Conservation (phyloP, 1,140 invertebrate genomes). For the Anagrus nilaparvatae region DNA sequence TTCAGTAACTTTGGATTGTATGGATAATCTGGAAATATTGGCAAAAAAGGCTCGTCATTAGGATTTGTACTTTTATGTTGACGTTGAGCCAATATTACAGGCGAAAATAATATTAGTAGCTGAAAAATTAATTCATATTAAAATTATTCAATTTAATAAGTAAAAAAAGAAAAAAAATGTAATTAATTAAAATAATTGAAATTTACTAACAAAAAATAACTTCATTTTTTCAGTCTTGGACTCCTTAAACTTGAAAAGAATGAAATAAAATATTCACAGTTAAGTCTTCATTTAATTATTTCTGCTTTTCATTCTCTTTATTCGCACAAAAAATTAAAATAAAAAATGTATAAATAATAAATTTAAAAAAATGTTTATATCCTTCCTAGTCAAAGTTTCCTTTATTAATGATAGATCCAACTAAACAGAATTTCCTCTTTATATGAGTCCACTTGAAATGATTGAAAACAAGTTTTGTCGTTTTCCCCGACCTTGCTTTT, state of each 20-base stretch:
- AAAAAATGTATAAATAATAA: no score
- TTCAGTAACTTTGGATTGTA: constrained; percentile 37
- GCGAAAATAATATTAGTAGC: constrained; percentile 27
- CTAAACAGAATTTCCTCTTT: constrained; percentile 42
- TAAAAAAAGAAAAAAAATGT: background rate
- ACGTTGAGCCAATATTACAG: constrained; percentile 24
- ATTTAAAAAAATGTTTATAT: no score
- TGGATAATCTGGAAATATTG: constrained; percentile 34
- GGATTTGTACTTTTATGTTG: constrained; percentile 22
- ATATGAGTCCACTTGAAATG: constrained; percentile 34
- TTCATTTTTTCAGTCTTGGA: constrained; percentile 27
- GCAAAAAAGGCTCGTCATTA: constrained; percentile 37
- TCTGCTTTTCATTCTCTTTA: constrained; percentile 9
- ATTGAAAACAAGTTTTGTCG: constrained; percentile 39
- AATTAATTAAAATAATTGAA: constrained; percentile 1
- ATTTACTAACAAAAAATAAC: constrained; percentile 27
- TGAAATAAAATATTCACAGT: no score
- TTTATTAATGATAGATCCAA: constrained; percentile 35
- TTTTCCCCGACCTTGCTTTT: constrained; percentile 27
- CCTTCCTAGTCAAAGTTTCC: no score
- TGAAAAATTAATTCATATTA: constrained; percentile 20
- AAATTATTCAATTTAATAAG: constrained; percentile 2
- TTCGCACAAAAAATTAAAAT: no score
- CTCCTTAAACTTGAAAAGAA: no score
- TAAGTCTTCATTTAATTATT: no score